Evolutionary conservation across 53 echinoderm and acorn worm species (phyloP).

Genomic region (Holothuria scabra): DNA sequence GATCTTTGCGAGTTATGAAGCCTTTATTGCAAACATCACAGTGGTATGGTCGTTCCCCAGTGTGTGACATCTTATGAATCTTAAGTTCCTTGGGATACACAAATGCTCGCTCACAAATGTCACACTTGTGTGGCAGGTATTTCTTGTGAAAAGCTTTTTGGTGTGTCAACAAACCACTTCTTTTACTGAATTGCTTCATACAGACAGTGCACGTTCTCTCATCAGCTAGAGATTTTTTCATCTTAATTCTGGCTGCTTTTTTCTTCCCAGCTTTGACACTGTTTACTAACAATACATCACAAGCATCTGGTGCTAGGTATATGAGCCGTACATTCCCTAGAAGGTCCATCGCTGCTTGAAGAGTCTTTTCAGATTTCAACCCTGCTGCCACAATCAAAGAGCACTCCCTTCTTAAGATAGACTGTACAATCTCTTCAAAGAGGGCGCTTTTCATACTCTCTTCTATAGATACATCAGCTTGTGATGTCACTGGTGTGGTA

Average conservation of each 20-base stretch:
- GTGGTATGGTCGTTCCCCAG: constrained; percentile 34
- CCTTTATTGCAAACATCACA: constrained; percentile 41
- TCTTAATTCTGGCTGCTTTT: neutral
- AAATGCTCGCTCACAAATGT: constrained; percentile 32
- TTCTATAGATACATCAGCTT: neutral
- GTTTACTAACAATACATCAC: constrained; percentile 37
- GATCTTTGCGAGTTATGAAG: constrained; percentile 43
- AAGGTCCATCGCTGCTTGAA: constrained; percentile 8
- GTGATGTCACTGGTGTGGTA: neutral
- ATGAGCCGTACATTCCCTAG: constrained; percentile 20
- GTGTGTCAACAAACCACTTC: constrained; percentile 42
- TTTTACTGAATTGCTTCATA: constrained; percentile 34
- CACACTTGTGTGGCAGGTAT: constrained; percentile 30
- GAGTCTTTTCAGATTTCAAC: constrained; percentile 21
- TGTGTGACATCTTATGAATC: constrained; percentile 35
- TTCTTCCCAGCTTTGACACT: neutral
- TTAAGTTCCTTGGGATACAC: constrained; percentile 48
- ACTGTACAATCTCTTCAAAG: constrained; percentile 40
- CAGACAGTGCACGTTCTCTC: constrained; percentile 15
- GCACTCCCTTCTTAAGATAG: constrained; percentile 20
- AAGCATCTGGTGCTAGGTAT: constrained; percentile 42
- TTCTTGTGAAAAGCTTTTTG: constrained; percentile 38
- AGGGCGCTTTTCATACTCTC: constrained; percentile 31
- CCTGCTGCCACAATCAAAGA: constrained; percentile 31
- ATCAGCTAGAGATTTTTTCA: constrained; percentile 11